Base-by-base conservation (phyloP, 2,888 invertebrate genomes). In the Tipula confusa region DNA sequence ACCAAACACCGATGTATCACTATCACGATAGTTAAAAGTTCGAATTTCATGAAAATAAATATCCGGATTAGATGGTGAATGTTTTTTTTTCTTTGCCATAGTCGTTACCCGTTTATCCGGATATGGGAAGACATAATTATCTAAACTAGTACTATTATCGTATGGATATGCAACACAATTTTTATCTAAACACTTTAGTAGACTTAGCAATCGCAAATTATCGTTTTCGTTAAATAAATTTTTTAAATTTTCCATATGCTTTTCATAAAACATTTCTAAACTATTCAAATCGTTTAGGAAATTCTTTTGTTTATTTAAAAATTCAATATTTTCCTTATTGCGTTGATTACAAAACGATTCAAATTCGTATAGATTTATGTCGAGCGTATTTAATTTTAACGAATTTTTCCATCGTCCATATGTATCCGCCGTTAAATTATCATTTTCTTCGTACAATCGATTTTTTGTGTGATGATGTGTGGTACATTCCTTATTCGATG, bases 231-330 rank as follows among this genome's bases (percentile, higher is more conserved):
- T 84, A 82, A 86, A 87, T 83, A 86, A 86, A 18, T 86, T 86
- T 84, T 87, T 87, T 4, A 87, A 84, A 9, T 85, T 85, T 83
- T 86, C 85, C 15, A 87, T 43, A 83, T 87, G 86, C 48, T 87
- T 86, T 82, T 87, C 86, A 64, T 86, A 86, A 38, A 86, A 86
- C 3, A 86, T 86, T 81, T 87, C 86, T n/a, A 87, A 84, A 84
- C 86, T 86, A 83, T 86, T 85, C 36, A 86, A 86, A 83, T 87
- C 87, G 29, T 85, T 85, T 48, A 84, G 85, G 48, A 86, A 86
- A 7, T 85, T 85, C 36, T 86, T 85, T 48, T 82, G 81, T 64
- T 84, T 84, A 79, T 84, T 84, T 79, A 85, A 85, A 0, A 84
- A 83, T 38, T 83, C 83, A 15, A 31, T 79, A 15, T 86, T 85